These are phyloP conservation scores for Dascyllus trimaculatus DNA, from an alignment of 2,113 vertebrate genomes.

Conservation along the genomic window DNA sequence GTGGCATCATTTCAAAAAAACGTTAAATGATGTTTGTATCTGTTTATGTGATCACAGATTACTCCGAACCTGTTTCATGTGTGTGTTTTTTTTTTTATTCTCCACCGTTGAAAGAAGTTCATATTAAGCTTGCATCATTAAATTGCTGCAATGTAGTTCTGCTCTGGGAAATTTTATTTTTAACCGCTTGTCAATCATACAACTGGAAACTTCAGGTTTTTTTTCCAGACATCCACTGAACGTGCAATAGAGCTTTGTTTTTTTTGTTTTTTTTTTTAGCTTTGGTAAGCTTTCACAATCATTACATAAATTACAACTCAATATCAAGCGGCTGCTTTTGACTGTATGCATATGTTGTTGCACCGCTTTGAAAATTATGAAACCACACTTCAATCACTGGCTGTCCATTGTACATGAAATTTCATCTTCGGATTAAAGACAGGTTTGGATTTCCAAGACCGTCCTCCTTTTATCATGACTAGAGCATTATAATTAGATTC, in stretches of 20 bases:
- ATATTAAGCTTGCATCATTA: slow-evolving; percentile 42
- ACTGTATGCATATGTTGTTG: slow-evolving; percentile 78
- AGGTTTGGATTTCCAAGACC: slow-evolving; percentile 78
- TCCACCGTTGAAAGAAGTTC: slow-evolving; percentile 31
- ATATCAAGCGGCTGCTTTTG: slow-evolving; percentile 81
- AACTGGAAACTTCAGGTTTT: slow-evolving; percentile 29
- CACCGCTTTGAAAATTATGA: slow-evolving; percentile 78
- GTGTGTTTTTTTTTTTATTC: slow-evolving; percentile 13
- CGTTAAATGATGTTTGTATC: slow-evolving; percentile 32
- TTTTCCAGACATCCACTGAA: slow-evolving; percentile 30
- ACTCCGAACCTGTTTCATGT: slow-evolving; percentile 22
- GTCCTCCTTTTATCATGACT: slow-evolving; percentile 73
- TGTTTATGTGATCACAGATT: slow-evolving; percentile 54
- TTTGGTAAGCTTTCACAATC: slow-evolving; percentile 66
- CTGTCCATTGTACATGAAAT: slow-evolving; percentile 77
- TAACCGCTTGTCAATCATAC: slow-evolving; percentile 68
- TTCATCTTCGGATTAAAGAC: slow-evolving; percentile 80
- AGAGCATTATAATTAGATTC: slow-evolving; percentile 79
- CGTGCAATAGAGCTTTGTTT: slow-evolving; percentile 67
- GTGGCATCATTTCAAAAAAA: background rate
- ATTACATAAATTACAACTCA: slow-evolving; percentile 70
- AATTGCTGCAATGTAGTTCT: slow-evolving; percentile 12
- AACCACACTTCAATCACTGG: slow-evolving; percentile 81
- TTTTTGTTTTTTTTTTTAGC: slow-evolving; percentile 15
- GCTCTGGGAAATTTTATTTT: slow-evolving; percentile 54